These are phyloP conservation scores for Megalurothrips usitatus DNA, from an alignment of 2,888 invertebrate species.

Conservation along the genomic window DNA sequence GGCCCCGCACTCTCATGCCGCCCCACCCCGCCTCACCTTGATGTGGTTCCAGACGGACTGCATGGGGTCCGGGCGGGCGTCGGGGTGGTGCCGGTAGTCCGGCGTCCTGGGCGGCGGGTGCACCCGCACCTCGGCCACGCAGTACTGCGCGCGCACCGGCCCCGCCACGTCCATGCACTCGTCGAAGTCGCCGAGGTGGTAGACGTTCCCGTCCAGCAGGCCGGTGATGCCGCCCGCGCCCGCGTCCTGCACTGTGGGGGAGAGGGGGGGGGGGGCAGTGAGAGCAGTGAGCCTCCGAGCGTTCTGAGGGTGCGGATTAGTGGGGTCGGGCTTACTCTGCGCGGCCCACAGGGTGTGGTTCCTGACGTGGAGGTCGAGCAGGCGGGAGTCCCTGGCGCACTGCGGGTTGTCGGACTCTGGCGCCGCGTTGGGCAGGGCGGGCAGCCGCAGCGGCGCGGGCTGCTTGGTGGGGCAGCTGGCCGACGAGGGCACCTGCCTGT, in stretches of 20 bases:
- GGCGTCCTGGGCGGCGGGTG: neutral
- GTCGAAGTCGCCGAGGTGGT: conserved; percentile 70
- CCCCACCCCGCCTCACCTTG: conserved; percentile 1
- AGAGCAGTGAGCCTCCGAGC: no score
- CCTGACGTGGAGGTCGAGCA: conserved; percentile 31
- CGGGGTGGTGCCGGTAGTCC: conserved; percentile 10
- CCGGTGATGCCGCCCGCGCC: conserved; percentile 66
- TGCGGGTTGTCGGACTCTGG: conserved; percentile 34
- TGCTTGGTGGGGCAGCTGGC: neutral
- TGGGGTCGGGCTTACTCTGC: conserved; percentile 36
- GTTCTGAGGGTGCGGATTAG: no score
- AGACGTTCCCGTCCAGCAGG: conserved; percentile 61
- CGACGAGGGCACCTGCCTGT: neutral
- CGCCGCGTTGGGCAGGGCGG: conserved; percentile 35
- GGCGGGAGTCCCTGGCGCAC: conserved; percentile 35
- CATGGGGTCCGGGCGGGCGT: conserved; percentile 3
- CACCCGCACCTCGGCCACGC: conserved; percentile 48
- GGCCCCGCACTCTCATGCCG: no score
- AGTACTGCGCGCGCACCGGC: conserved; percentile 49
- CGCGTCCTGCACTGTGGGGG: conserved; percentile 63
- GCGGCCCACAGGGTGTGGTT: conserved; percentile 37
- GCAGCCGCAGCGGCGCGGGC: conserved; percentile 28
- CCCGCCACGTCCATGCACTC: conserved; percentile 54
- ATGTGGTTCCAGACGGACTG: conserved; percentile 29
- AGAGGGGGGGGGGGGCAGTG: neutral